Base-by-base conservation (phyloP, 2,113 vertebrate species). In the Chloropsis hardwickii region DNA sequence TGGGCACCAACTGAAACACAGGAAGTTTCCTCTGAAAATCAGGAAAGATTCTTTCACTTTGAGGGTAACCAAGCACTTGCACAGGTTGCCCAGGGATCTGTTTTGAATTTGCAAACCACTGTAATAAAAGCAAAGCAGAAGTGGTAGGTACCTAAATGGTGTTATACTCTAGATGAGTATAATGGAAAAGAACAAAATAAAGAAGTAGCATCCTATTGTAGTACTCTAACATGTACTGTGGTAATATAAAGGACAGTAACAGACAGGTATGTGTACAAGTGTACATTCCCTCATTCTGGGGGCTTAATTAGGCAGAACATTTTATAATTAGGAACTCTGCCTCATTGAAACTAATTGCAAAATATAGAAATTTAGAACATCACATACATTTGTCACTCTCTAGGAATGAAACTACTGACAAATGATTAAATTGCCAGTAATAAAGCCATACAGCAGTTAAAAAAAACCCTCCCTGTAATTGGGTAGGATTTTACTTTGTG, bases 291-390 rank as follows among this genome's bases (percentile, higher is more conserved):
- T 83, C 12, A 29, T 56, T 86, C 35, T 73, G 21, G 35, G 17
- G 23, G 9, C 64, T 90, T 77, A 93, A 73, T 91, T 70, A 78
- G 17, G 42, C 71, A 39, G 70, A 92, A 17, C 11, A 35, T n/a
- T 62, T 79, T 33, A 10, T 74, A 84, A 67, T 90, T 83, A 54
- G 50, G 24, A 69, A 31, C 9, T 25, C 15, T 51, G 45, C 20
- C 45, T 95, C 78, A 56, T 94, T 88, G 90, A 93, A 83, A 86
- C 71, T 33, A 92, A 77, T 71, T 66, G 24, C 42, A 80, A 82
- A 88, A 62, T 47, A 14, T 3, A 24, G 23, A 86, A 22, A 14
- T 62, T 50, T 16, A 44, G 29, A 70, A 17, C 65, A 73, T 31
- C 11, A 5, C 37, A 28, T 21, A 35, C 28, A 60, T 86, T 88